These are phyloP conservation scores for Acleris emargana DNA, from an alignment of 2,888 invertebrate species.

Conservation along the genomic window DNA sequence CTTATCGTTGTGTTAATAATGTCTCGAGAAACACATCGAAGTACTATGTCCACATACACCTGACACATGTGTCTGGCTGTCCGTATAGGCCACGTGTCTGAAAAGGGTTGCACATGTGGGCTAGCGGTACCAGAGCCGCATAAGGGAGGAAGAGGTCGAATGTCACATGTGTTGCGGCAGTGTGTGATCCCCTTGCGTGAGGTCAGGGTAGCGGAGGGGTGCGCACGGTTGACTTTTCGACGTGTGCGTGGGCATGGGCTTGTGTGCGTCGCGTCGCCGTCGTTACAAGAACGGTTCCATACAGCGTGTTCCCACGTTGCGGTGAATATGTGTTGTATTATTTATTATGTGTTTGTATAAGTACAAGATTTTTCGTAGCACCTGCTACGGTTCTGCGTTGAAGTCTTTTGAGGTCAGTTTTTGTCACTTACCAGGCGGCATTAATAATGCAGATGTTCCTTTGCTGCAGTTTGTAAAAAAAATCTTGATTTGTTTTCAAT, in stretches of 20 bases:
- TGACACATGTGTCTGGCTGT: constrained; percentile 31
- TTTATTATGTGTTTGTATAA: no score
- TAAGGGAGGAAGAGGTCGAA: constrained; percentile 52
- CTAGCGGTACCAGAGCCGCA: constrained; percentile 76
- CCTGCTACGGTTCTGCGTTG: no score
- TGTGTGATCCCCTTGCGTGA: constrained; percentile 51
- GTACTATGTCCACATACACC: constrained; percentile 28
- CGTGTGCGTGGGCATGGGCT: constrained; percentile 34
- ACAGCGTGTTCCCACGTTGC: not conserved
- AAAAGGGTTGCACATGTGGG: constrained; percentile 83
- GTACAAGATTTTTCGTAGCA: no score
- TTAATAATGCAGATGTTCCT: no score
- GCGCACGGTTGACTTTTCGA: constrained; percentile 22
- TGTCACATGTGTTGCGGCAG: constrained; percentile 66
- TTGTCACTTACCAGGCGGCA: no score
- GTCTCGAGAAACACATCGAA: constrained; percentile 23
- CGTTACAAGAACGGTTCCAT: not conserved
- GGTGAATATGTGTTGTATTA: no score
- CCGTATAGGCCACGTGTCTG: constrained; percentile 56
- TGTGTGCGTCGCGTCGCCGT: no score
- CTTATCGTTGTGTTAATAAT: constrained; percentile 16
- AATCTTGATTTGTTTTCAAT: no score
- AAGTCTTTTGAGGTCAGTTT: no score
- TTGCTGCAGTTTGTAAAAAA: no score
- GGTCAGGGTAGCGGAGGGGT: constrained; percentile 44